Conservation (phyloP, 2,113 vertebrate genomes). For the Pollimyrus isidori region DNA sequence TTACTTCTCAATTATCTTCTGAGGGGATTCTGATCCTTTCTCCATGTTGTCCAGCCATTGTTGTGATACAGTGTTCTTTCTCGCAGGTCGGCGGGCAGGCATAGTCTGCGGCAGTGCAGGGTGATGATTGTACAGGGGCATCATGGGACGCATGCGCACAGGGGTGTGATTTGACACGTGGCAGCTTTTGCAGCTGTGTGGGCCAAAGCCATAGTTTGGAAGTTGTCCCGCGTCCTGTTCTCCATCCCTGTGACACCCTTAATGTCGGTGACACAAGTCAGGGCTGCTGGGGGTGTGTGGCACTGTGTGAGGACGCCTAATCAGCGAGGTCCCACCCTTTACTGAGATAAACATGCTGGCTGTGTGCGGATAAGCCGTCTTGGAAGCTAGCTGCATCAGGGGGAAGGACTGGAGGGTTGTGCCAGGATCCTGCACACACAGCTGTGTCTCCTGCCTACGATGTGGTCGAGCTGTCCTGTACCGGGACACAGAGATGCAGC, state of each 20-base stretch:
- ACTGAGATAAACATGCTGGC: neutral
- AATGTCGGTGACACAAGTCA: neutral
- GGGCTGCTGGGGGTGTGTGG: neutral
- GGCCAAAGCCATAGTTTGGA: neutral
- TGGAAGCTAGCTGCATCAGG: neutral
- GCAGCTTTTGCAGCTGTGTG: neutral
- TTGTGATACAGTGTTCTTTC: neutral
- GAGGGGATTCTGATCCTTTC: neutral
- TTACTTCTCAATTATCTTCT: constrained; percentile 2
- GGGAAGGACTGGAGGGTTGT: neutral
- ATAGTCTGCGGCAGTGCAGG: neutral
- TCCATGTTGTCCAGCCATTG: neutral
- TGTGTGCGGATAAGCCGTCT: neutral
- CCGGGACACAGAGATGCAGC: neutral
- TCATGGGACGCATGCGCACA: neutral
- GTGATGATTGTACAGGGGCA: neutral
- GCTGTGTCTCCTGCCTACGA: neutral
- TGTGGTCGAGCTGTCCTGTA: neutral
- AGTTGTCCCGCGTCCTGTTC: neutral
- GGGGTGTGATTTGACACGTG: neutral
- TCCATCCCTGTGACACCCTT: neutral
- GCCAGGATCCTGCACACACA: neutral
- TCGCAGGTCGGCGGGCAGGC: neutral
- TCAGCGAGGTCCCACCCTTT: neutral
- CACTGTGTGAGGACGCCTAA: neutral